phyloP scores from a whole-genome alignment of 2,113 vertebrate genomes.

The Otus sunia region DNA sequence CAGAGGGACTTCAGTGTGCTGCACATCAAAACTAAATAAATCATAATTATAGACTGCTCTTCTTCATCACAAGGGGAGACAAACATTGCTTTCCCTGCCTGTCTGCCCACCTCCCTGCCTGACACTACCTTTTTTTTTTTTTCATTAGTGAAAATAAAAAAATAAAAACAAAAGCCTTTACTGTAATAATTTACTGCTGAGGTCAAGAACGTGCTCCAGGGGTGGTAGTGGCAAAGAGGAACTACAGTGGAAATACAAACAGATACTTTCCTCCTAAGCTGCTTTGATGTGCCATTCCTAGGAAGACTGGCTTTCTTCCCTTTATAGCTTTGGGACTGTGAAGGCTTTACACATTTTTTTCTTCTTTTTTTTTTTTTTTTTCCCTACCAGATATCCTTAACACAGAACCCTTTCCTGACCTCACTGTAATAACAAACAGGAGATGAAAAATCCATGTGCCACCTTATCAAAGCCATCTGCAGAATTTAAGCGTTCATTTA shows the following conservation, averaged over 20 bases:
- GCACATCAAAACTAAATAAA: constrained; percentile 10
- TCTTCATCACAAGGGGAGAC: neutral
- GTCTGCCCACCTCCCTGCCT: neutral
- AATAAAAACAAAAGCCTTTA: neutral
- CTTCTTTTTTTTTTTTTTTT: neutral
- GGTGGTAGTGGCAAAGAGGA: constrained; percentile 12
- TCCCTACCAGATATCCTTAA: neutral
- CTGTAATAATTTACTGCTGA: constrained; percentile 43
- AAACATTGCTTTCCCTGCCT: neutral
- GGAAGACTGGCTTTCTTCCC: constrained; percentile 1
- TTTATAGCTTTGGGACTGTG: neutral
- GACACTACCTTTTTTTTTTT: neutral
- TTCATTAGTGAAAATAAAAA: neutral
- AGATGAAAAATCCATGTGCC: constrained; percentile 52
- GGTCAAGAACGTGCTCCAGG: constrained; percentile 38
- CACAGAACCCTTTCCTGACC: neutral
- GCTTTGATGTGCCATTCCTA: constrained; percentile 55
- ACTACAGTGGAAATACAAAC: constrained; percentile 38
- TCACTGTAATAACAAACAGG: constrained; percentile 63
- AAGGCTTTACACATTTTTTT: constrained; percentile 17
- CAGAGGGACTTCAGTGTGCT: neutral
- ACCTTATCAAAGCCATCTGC: constrained; percentile 62
- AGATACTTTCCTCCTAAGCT: constrained; percentile 37
- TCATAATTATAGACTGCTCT: neutral
- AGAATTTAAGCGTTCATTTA: constrained; percentile 61